Conservation (phyloP, 2,888 invertebrate species). For the Dryococelus australis region DNA sequence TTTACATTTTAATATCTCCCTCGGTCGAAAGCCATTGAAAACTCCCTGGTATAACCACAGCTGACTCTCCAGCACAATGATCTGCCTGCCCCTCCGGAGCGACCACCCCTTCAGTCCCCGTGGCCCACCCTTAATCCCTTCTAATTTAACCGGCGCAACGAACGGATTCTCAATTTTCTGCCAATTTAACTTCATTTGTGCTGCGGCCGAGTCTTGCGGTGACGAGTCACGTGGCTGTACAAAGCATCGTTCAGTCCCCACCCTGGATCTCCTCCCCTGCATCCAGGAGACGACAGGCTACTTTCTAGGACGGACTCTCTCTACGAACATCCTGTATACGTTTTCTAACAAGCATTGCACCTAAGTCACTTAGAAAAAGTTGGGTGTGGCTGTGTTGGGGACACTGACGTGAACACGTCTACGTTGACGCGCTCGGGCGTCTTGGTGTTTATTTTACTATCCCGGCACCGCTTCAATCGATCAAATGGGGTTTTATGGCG, state of each 20-base stretch:
- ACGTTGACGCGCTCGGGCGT: too few relatives aligned
- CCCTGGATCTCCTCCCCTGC: too few relatives aligned
- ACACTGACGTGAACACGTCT: too few relatives aligned
- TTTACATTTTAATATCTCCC: conserved; percentile 41
- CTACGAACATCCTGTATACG: too few relatives aligned
- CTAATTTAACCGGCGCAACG: conserved; percentile 36
- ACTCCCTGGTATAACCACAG: conserved; percentile 4
- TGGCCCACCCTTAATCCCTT: conserved; percentile 35
- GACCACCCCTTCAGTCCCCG: conserved; percentile 23
- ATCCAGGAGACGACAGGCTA: too few relatives aligned
- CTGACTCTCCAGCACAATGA: conserved; percentile 34
- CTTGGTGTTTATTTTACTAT: too few relatives aligned
- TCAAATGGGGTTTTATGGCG: too few relatives aligned
- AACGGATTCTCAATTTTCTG: conserved; percentile 58
- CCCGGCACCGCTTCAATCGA: too few relatives aligned
- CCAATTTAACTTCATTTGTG: conserved; percentile 59
- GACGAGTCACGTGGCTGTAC: conserved; percentile 11
- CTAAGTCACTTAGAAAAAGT: too few relatives aligned
- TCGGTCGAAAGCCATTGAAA: neutral
- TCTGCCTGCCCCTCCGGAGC: conserved; percentile 29
- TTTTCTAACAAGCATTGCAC: too few relatives aligned
- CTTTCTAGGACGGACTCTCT: too few relatives aligned
- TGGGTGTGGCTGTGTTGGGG: too few relatives aligned
- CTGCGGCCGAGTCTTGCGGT: conserved; percentile 33
- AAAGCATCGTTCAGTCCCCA: neutral